Conservation (phyloP, 2,797 vertebrate species). For the Columba guinea region DNA sequence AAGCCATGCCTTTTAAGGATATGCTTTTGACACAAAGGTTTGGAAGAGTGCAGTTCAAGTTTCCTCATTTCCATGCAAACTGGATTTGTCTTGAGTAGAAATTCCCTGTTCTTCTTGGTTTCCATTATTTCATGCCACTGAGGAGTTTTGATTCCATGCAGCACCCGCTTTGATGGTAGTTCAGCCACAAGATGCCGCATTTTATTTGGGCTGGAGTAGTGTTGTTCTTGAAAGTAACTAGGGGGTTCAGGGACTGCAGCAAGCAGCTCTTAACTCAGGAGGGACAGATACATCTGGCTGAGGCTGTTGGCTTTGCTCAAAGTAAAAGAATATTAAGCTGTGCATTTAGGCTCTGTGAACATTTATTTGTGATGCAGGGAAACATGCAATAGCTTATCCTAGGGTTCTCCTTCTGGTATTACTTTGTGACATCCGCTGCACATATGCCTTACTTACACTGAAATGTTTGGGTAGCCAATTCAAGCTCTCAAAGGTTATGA, state of each 20-base stretch:
- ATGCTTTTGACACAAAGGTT: neutral
- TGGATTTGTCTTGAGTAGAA: neutral
- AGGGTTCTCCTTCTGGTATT: neutral
- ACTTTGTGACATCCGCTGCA: neutral
- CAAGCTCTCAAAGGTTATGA: neutral
- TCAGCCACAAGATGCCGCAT: fast-evolving
- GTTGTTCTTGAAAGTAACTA: neutral
- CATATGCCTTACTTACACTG: neutral
- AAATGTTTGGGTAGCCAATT: neutral
- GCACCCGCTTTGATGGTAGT: neutral
- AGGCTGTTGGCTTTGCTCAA: neutral
- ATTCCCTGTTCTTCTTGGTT: neutral
- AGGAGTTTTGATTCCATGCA: neutral
- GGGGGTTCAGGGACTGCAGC: neutral
- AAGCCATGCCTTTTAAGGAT: neutral
- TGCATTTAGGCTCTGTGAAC: neutral
- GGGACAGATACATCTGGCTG: neutral
- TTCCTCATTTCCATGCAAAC: neutral
- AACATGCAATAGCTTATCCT: neutral
- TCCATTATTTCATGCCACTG: neutral
- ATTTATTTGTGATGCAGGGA: neutral
- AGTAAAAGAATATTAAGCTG: neutral
- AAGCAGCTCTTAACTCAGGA: neutral
- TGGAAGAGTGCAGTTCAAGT: neutral
- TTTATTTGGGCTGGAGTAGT: neutral